Evolutionary conservation across 1,140 invertebrate genomes (phyloP).

Genomic region (Drosophila equinoxialis): DNA sequence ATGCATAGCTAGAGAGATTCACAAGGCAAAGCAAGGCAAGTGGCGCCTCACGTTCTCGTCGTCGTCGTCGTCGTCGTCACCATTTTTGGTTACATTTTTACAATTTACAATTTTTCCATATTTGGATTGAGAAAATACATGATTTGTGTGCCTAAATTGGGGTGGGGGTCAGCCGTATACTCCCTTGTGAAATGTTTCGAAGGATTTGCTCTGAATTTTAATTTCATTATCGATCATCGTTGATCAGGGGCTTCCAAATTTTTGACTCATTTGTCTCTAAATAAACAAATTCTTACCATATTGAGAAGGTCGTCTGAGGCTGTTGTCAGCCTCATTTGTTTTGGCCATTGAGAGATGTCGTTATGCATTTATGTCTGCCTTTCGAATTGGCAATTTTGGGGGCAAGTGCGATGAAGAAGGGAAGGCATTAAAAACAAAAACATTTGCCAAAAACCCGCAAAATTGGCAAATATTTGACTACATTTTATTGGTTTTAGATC

Average conservation of each 20-base stretch:
- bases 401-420: background rate
- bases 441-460: conserved; percentile 61
- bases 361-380: conserved; percentile 62
- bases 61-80: conserved; percentile 7
- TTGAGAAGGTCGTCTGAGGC: conserved; percentile 65
- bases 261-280: conserved; percentile 75
- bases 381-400: conserved; percentile 49
- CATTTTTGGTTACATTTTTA: conserved; percentile 48
- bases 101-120: conserved; percentile 54
- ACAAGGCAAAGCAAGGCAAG: conserved; percentile 39
- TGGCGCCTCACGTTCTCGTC: conserved; percentile 69
- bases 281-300: conserved; percentile 72
- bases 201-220: conserved; percentile 40
- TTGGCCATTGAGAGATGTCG: conserved; percentile 67
- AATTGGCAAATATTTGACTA: conserved; percentile 75
- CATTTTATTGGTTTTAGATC: conserved; percentile 53
- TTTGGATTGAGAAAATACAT: conserved; percentile 24
- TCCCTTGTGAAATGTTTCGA: conserved; percentile 65
- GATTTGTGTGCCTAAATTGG: conserved; percentile 12
- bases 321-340: conserved; percentile 67
- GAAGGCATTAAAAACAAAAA: conserved; percentile 54
- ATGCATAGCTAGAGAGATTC: conserved; percentile 16
- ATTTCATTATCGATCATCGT: conserved; percentile 30
- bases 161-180: conserved; percentile 14
- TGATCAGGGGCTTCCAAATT: conserved; percentile 31